phyloP scores from a whole-genome alignment of 1,140 invertebrate genomes.

The Drosophila parvula region DNA sequence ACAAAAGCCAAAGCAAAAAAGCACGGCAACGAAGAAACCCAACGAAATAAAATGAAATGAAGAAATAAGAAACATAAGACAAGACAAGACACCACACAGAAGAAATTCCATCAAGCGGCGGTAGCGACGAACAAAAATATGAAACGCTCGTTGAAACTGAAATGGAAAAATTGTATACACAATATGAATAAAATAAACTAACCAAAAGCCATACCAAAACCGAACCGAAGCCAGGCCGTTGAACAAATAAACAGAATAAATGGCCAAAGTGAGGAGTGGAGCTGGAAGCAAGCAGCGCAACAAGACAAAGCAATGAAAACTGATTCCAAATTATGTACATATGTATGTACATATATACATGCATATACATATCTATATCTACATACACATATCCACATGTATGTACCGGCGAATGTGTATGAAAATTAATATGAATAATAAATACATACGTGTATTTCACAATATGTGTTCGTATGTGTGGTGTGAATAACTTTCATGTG shows the following conservation, averaged over 20 bases:
- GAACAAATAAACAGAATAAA: conserved; percentile 57
- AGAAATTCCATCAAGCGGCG: conserved; percentile 48
- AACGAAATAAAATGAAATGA: conserved; percentile 43
- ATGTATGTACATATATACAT: background rate
- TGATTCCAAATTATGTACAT: conserved; percentile 49
- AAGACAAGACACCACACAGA: conserved; percentile 35
- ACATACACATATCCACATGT: conserved; percentile 8
- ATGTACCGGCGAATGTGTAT: conserved; percentile 19
- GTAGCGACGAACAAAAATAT: conserved; percentile 34
- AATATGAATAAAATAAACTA: conserved; percentile 58
- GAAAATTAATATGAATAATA: conserved; percentile 54
- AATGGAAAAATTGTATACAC: conserved; percentile 40
- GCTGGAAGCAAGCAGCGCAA: conserved; percentile 20
- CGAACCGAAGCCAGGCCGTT: conserved; percentile 21
- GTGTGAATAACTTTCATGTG: conserved; percentile 48
- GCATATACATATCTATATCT: conserved; percentile 15
- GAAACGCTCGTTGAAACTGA: conserved; percentile 45
- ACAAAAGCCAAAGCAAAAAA: conserved; percentile 62
- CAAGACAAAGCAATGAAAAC: conserved; percentile 59
- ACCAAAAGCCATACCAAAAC: conserved; percentile 33
- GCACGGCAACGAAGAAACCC: conserved; percentile 45
- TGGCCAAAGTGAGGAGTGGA: conserved; percentile 27
- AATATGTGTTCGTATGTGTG: conserved; percentile 8
- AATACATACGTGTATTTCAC: conserved; percentile 26
- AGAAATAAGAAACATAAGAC: conserved; percentile 49